Evolutionary conservation across 2,797 vertebrate genomes (phyloP), one percentile per base, ranked within the genome.

Genomic region (Rhynchonycteris naso): DNA sequence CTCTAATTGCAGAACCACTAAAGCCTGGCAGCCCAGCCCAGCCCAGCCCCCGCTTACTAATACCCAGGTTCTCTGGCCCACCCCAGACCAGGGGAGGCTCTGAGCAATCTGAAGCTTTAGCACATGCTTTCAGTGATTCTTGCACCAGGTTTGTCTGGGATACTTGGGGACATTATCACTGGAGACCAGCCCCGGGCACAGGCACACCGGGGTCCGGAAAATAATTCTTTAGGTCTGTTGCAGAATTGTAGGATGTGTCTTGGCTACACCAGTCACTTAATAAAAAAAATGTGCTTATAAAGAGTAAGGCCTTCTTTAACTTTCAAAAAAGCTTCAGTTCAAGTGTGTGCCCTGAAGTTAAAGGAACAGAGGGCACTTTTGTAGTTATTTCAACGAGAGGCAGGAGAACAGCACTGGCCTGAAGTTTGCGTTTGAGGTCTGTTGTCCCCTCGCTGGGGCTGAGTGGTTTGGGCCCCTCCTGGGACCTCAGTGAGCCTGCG

Each of bases 351-450:
- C n/a, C 19, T 38, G 68, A 52, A 66, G 28, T 88, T 76, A 78
- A 76, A 94, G 82, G 59, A 47, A 59, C 0, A 3, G 24, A 35
- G 4, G 5, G 5, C 7, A 1, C 50, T 56, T 81, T 47, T 12
- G 19, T 52, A 13, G 28, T 33, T 24, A 16, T 50, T 78, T 1
- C 47, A 38, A 81, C 50, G 43, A 26, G 19, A 50, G 28, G 1
- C 13, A 47, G 71, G 7, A 19, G 0, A 10, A 15, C 72, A 12
- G 18, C 35, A 0, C 7, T 0, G 74, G n/a, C 68, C 5, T n/a
- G 18, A 30, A 18, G 38, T 47, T 10, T 30, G n/a, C 15, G 1
- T 63, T 71, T 15, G n/a, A 47, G 38, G 28, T 18, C 28, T 10
- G 9, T 35, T 69, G 30, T 47, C 26, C 10, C 11, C 22, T 58